Percentiles rank a stretch among this genome's conserved stretches.
Evolutionary conservation across 2,888 invertebrate species (phyloP).

Genomic region (Rosalia funebris): DNA sequence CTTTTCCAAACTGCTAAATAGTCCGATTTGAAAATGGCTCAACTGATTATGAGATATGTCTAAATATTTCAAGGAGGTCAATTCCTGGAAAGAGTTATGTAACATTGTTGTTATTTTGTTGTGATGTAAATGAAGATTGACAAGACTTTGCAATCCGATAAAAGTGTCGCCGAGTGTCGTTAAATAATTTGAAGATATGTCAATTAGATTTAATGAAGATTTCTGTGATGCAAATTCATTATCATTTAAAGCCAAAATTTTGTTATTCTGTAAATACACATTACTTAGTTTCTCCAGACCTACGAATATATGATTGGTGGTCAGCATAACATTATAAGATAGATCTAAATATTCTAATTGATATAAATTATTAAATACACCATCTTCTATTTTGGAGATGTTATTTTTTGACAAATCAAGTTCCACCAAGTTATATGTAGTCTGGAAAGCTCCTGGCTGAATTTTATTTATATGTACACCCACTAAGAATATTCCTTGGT

Average conservation of each 20-base stretch:
- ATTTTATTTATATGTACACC: not conserved
- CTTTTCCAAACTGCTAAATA: slow-evolving; percentile 1
- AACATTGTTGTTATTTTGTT: not conserved
- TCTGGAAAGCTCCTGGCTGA: not conserved
- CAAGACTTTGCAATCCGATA: not conserved
- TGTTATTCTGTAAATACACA: slow-evolving; percentile 4
- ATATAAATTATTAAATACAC: not conserved
- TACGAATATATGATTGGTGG: not conserved
- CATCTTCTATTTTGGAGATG: slow-evolving; percentile 5
- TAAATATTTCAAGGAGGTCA: slow-evolving; percentile 8
- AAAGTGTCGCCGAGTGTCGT: not conserved
- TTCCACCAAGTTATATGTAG: not conserved
- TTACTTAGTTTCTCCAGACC: not conserved
- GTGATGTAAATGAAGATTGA: slow-evolving; percentile 10
- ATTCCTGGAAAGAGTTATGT: not conserved
- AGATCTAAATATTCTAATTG: slow-evolving; percentile 10
- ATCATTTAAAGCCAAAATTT: too few relatives aligned
- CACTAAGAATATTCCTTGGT: too few relatives aligned
- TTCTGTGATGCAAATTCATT: too few relatives aligned
- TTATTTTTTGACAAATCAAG: not conserved
- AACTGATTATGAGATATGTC: slow-evolving; percentile 17
- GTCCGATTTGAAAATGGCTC: not conserved
- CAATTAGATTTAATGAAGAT: not conserved
- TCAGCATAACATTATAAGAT: not conserved
- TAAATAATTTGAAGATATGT: not conserved